These are phyloP conservation scores for Palythoa heliodiscus DNA, from an alignment of 92 coral and sea anemone species.

Conservation along the genomic window DNA sequence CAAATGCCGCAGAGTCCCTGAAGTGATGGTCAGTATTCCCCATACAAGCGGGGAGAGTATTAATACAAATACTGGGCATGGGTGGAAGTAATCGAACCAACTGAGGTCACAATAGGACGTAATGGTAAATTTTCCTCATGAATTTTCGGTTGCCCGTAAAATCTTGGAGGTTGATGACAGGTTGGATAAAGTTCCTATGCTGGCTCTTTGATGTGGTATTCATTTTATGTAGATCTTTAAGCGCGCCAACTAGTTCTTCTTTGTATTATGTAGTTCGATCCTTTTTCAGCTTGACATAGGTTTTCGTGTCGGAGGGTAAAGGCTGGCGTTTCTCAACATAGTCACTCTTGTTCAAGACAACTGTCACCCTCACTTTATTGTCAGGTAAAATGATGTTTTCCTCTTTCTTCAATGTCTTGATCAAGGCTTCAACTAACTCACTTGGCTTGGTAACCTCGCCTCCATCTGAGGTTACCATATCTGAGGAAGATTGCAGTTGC, in stretches of 20 bases:
- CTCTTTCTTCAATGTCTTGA: background rate
- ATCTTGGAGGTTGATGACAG: slow-evolving; percentile 10
- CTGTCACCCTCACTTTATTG: background rate
- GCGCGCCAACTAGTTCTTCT: background rate
- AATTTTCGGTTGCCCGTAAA: slow-evolving; percentile 4
- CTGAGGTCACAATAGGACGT: slow-evolving; percentile 1
- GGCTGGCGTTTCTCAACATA: background rate
- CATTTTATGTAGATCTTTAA: too few species aligned
- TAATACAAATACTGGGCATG: background rate
- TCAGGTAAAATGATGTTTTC: background rate
- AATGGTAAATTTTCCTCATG: slow-evolving; percentile 11
- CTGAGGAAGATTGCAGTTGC: too few species aligned
- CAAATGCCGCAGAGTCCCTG: background rate
- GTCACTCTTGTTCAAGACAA: background rate
- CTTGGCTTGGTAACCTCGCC: too few species aligned
- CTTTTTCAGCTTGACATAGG: background rate
- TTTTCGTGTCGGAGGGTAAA: background rate
- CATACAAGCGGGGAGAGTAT: background rate
- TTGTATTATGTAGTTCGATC: background rate
- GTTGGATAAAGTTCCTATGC: background rate
- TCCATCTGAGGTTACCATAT: too few species aligned
- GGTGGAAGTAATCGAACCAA: background rate
- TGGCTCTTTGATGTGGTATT: background rate
- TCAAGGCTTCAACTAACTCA: background rate
- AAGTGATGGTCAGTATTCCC: slow-evolving; percentile 17